These are phyloP conservation scores for Ammospiza nelsoni DNA, from an alignment of 2,113 vertebrate species.

Conservation along the genomic window DNA sequence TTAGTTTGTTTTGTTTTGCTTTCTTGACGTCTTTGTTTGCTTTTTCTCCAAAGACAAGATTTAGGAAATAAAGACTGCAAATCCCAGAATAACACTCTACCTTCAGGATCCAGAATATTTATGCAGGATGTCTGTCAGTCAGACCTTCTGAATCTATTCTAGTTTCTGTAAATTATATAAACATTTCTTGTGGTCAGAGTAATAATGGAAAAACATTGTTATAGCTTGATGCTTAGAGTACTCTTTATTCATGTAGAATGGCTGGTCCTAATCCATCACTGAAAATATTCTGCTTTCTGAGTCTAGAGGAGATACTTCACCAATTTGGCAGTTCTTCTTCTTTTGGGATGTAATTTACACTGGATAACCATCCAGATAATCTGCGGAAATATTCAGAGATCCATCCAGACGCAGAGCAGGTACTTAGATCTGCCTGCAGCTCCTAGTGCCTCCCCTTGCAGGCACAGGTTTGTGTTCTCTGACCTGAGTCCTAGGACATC, in stretches of 20 bases:
- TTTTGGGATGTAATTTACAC: not conserved
- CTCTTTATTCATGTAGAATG: not conserved
- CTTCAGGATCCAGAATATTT: not conserved
- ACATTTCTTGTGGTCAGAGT: not conserved
- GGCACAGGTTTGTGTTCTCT: not conserved
- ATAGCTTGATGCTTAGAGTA: not conserved
- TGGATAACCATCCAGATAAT: not conserved
- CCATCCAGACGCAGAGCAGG: not conserved
- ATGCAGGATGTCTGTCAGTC: not conserved
- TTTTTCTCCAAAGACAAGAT: not conserved
- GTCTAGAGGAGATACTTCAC: not conserved
- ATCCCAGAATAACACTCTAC: not conserved
- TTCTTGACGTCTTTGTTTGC: not conserved
- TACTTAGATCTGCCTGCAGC: not conserved
- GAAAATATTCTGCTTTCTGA: not conserved
- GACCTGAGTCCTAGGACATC: not conserved
- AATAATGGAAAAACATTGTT: not conserved
- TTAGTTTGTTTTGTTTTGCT: not conserved
- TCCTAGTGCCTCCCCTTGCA: not conserved
- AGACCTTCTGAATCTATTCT: not conserved
- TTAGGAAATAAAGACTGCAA: not conserved
- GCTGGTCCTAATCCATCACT: not conserved
- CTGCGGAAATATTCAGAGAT: not conserved
- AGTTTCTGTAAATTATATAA: not conserved
- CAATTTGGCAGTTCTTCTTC: not conserved